phyloP scores from a whole-genome alignment of 2,113 vertebrate species.

The Mus pahari region DNA sequence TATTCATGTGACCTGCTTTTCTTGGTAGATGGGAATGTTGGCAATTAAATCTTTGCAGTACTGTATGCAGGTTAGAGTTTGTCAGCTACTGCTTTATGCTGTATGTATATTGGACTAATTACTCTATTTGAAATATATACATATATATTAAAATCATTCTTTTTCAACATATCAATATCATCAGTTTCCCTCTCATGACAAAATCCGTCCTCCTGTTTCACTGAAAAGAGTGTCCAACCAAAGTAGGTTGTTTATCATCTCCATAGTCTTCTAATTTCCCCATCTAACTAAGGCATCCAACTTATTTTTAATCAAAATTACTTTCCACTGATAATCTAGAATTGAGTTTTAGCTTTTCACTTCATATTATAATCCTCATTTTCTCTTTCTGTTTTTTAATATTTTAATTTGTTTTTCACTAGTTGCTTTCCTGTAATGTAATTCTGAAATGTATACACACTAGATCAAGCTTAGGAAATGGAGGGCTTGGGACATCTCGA shows the following conservation, averaged over 20 bases:
- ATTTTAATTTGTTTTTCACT: neutral
- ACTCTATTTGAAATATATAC: neutral
- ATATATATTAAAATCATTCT: no score
- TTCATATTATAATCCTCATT: neutral
- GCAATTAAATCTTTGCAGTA: neutral
- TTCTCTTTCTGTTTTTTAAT: neutral
- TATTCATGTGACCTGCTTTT: neutral
- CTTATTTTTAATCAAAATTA: neutral
- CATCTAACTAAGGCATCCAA: neutral
- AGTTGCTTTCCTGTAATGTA: neutral
- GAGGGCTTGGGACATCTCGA: fast-evolving
- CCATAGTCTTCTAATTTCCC: neutral
- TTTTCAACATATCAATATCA: neutral
- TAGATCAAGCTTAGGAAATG: neutral
- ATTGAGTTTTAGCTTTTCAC: neutral
- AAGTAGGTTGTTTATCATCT: neutral
- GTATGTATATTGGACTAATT: neutral
- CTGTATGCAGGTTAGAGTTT: slow-evolving; percentile 17
- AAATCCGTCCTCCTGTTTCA: neutral
- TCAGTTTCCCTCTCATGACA: neutral
- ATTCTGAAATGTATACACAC: neutral
- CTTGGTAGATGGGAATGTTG: neutral
- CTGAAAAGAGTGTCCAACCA: neutral
- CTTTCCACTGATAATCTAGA: neutral
- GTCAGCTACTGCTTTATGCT: neutral